These are phyloP conservation scores for Brevimyrus niger DNA, from an alignment of 2,113 vertebrate genomes.

Conservation along the genomic window DNA sequence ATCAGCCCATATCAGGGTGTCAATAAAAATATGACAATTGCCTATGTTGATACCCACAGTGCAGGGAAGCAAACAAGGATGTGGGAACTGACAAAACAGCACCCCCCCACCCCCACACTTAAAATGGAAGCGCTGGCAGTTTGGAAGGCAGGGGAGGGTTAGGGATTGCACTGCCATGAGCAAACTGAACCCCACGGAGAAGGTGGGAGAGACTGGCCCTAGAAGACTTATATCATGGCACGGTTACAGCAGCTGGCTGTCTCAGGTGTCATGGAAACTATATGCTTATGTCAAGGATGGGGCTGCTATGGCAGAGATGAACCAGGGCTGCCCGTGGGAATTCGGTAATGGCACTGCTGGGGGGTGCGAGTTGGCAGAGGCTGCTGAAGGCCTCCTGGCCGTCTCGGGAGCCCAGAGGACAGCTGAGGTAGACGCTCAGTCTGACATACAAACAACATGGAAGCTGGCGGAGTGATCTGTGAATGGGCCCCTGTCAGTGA, in stretches of 20 bases:
- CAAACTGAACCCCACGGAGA: background rate
- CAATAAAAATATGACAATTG: background rate
- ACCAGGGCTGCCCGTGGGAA: background rate
- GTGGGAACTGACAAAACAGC: background rate
- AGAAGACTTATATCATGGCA: background rate
- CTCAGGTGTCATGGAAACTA: background rate
- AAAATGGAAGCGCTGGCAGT: background rate
- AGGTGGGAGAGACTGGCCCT: background rate
- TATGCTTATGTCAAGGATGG: background rate
- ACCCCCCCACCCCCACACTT: background rate
- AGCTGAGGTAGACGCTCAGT: background rate
- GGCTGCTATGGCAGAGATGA: background rate
- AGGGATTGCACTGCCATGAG: background rate
- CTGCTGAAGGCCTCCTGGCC: background rate
- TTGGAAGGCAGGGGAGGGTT: background rate
- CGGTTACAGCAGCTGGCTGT: background rate
- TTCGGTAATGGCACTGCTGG: background rate
- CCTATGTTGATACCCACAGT: background rate
- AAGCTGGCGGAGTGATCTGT: background rate
- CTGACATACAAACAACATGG: background rate
- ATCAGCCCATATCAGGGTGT: background rate
- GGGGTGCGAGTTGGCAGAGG: background rate
- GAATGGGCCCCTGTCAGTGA: background rate
- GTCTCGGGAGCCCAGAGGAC: background rate
- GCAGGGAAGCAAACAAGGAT: background rate